Conservation (phyloP, 2,797 vertebrate genomes). For the Threskiornis aethiopicus region DNA sequence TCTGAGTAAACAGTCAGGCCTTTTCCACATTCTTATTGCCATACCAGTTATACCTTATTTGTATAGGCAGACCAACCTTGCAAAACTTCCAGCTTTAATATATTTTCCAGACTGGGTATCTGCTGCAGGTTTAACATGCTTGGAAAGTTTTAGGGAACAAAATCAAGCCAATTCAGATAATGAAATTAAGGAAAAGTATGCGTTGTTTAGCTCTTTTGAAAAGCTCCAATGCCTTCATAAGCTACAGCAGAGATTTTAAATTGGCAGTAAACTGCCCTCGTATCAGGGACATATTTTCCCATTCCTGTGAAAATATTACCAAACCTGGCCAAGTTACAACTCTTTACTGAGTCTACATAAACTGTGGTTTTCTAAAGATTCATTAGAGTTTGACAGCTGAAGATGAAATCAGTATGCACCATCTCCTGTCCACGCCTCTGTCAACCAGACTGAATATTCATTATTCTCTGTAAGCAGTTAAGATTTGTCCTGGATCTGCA, state of each 20-base stretch:
- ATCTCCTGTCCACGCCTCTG: neutral
- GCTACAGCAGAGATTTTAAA: neutral
- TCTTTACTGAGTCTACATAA: neutral
- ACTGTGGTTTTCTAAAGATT: neutral
- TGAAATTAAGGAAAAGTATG: conserved; percentile 1
- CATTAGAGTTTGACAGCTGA: neutral
- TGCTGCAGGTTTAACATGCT: neutral
- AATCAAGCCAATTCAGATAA: neutral
- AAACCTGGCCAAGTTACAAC: neutral
- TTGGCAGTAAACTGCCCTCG: neutral
- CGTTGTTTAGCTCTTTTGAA: neutral
- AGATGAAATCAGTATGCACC: neutral
- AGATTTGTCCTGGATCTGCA: neutral
- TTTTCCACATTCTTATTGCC: neutral
- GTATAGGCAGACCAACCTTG: neutral
- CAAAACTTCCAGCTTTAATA: neutral
- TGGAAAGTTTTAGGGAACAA: neutral
- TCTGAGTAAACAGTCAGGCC: neutral
- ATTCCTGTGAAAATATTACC: neutral
- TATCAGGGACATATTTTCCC: neutral
- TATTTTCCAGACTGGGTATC: neutral
- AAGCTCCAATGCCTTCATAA: neutral
- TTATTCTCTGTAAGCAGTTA: neutral
- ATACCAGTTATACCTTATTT: neutral
- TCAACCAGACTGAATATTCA: neutral